A percentile compares a stretch with the other conserved stretches of the same genome.
Evolutionary conservation across 2,113 vertebrate species (phyloP).

Genomic region (Suricata suricatta): DNA sequence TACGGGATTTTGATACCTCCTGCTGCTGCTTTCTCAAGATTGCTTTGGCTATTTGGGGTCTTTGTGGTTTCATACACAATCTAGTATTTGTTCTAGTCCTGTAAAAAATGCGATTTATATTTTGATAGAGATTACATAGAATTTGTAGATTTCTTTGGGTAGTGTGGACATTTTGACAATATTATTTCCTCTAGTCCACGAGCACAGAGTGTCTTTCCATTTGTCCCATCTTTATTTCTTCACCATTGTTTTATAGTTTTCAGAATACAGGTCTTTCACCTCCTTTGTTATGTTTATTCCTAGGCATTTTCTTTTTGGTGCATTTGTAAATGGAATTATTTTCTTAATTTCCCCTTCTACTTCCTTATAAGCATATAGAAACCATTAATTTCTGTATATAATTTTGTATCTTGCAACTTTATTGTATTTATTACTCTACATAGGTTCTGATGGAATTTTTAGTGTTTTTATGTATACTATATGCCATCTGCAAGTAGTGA

Average conservation of each 20-base stretch:
- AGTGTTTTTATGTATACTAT: neutral
- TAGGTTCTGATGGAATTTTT: neutral
- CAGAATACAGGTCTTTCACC: neutral
- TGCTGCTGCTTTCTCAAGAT: neutral
- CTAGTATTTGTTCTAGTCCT: neutral
- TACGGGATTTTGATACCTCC: neutral
- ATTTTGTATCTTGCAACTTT: neutral
- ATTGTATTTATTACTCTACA: neutral
- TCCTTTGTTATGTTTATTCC: neutral
- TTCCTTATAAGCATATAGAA: neutral
- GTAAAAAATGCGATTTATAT: neutral
- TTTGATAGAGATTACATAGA: neutral
- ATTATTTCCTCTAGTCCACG: neutral
- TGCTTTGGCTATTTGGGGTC: neutral
- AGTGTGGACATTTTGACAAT: neutral
- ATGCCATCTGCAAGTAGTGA: neutral
- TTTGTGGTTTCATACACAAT: neutral
- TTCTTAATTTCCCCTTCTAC: neutral
- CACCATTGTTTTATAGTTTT: neutral
- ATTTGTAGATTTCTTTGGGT: neutral
- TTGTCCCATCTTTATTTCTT: neutral
- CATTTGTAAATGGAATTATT: neutral
- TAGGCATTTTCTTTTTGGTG: neutral
- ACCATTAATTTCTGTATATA: neutral
- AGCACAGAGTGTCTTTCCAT: neutral